phyloP scores from a whole-genome alignment of 2,797 vertebrate species.

The Ambastaia sidthimunki region DNA sequence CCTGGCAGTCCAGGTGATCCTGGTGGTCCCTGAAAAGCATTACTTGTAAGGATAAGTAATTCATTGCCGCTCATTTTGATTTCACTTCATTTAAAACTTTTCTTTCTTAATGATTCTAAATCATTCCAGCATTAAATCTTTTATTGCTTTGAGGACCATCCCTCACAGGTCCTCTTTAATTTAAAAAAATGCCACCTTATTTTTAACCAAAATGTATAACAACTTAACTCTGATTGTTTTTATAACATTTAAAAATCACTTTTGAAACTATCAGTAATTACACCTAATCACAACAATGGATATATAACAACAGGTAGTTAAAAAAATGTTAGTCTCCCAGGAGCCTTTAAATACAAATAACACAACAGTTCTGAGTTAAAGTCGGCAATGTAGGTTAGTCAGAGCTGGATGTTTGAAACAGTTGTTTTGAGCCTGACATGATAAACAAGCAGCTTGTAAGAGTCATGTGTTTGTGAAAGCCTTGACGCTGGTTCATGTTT shows the following conservation, averaged over 20 bases:
- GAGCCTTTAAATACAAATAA: neutral
- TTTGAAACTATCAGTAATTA: neutral
- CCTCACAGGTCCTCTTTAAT: no score
- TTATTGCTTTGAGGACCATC: no score
- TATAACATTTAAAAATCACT: no score
- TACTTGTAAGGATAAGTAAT: neutral
- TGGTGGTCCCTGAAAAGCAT: slow-evolving; percentile 83
- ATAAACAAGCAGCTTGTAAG: neutral
- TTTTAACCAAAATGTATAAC: no score
- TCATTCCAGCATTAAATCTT: no score
- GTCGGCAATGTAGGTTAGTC: neutral
- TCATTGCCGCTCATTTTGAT: neutral
- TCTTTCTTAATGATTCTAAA: no score
- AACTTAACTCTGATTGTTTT: no score
- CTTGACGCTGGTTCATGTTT: neutral
- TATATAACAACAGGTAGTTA: neutral
- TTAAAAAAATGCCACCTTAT: no score
- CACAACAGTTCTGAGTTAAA: neutral
- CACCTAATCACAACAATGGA: neutral
- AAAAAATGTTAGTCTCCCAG: neutral
- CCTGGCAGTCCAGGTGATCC: slow-evolving; percentile 93
- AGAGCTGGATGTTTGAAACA: neutral
- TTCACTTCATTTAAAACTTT: no score
- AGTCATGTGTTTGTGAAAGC: neutral
- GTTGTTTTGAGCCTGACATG: neutral